Base-by-base conservation (phyloP, 2,113 vertebrate species). In the Amphilophus citrinellus region DNA sequence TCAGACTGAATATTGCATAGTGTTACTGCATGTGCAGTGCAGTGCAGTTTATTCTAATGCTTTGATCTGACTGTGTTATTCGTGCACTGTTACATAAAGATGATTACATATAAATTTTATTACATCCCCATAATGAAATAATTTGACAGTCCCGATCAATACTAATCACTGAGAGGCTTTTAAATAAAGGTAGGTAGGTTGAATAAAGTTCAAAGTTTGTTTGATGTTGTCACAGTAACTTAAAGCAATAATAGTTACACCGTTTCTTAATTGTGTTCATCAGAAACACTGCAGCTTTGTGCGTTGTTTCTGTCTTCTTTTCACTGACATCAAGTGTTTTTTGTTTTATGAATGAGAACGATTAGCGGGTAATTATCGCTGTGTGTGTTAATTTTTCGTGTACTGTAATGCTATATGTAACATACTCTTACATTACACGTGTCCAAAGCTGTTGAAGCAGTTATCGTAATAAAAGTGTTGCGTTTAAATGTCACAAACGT, bases 301-400 rank as follows among this genome's bases (percentile, higher is more conserved):
- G 37, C 14, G 6, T 24, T n/a, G 61, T 24, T 6, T 66, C 22
- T 77, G 76, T 85, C 4, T 79, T 80, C 39, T 76, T 9, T 35
- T 42, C 47, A 86, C 68, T 56, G 60, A 93, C 61, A 57, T 87
- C 39, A 56, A 77, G 24, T 82, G 73, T 22, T 82, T 18, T 73
- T 86, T 84, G 76, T 61, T 57, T 50, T 39, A 58, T 71, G 37
- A 83, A 85, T 76, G 47, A 20, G 17, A 24, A 27, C 39, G 17
- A 87, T 87, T 57, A 66, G 50, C 37, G 11, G 56, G 47, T 76
- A 77, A 14, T 82, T 62, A 76, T n/a, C 57, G 65, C 14, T 7
- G 57, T 10, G 24, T 71, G 66, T 71, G 66, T 20, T 30, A 32
- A 24, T 17, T 32, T 50, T 56, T 56, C 18, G 20, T 53, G 15